phyloP scores from a whole-genome alignment of 1,140 invertebrate genomes.

The Phymastichus coffea region DNA sequence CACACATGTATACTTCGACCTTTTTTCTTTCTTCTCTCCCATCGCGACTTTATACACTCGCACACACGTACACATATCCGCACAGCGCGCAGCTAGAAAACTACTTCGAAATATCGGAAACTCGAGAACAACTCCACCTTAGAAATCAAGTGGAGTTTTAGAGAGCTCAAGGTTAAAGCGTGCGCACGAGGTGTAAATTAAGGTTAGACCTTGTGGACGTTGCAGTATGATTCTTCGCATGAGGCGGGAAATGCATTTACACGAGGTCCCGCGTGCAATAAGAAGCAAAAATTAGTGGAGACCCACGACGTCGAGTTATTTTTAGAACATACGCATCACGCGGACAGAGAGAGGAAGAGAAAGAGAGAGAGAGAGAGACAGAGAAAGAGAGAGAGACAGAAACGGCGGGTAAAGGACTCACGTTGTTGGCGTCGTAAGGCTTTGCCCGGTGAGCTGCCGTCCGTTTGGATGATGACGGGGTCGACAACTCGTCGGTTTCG shows the following conservation, averaged over 20 bases:
- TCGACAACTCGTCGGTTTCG: background rate
- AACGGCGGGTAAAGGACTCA: slow-evolving; percentile 39
- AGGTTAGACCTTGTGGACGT: slow-evolving; percentile 33
- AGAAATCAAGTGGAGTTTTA: background rate
- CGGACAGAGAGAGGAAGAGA: background rate
- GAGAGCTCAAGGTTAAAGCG: slow-evolving; percentile 36
- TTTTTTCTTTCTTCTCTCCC: no score
- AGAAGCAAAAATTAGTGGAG: background rate
- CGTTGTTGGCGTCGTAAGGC: slow-evolving; percentile 53
- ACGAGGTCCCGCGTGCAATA: no score
- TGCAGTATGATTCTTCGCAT: background rate
- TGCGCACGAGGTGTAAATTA: slow-evolving; percentile 36
- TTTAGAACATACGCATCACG: background rate
- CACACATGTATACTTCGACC: background rate
- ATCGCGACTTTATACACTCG: background rate
- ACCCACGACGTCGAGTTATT: background rate
- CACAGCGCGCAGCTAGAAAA: background rate
- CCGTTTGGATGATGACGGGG: slow-evolving; percentile 2
- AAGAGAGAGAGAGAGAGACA: background rate
- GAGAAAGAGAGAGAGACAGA: background rate
- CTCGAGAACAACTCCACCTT: background rate
- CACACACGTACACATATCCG: background rate
- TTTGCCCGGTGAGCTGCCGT: slow-evolving; percentile 25
- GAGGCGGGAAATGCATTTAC: slow-evolving; percentile 9
- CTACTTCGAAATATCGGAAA: background rate